Percentiles rank a stretch among this genome's conserved stretches.
phyloP scores from a whole-genome alignment of 2,888 invertebrate species.

The Rhingia rostrata region DNA sequence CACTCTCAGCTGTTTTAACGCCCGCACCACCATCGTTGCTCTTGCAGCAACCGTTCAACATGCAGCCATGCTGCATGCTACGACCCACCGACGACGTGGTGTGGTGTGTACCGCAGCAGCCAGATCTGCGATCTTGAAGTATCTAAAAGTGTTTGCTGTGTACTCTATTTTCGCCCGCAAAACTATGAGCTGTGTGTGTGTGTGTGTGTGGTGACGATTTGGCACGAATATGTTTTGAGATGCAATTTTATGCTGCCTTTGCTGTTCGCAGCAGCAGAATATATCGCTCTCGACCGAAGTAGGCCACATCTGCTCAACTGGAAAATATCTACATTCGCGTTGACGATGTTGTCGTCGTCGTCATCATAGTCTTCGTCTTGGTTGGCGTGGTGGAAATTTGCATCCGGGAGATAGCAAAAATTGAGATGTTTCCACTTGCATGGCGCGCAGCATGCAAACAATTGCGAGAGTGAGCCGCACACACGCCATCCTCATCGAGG shows the following conservation, averaged over 20 bases:
- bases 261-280: slow-evolving; percentile 21
- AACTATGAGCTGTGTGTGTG: slow-evolving; percentile 43
- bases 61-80: slow-evolving; percentile 37
- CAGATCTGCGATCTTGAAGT: slow-evolving; percentile 25
- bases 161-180: slow-evolving; percentile 58
- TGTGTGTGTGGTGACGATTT: slow-evolving; percentile 69
- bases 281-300: slow-evolving; percentile 41
- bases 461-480: slow-evolving; percentile 2
- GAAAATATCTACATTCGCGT: slow-evolving; percentile 64
- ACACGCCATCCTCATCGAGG: neutral
- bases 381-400: slow-evolving; percentile 45
- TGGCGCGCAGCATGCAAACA: slow-evolving; percentile 6
- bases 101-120: slow-evolving; percentile 9
- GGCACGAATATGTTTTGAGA: slow-evolving; percentile 67
- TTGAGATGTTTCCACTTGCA: slow-evolving; percentile 62
- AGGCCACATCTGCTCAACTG: slow-evolving; percentile 73
- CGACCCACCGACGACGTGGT: neutral
- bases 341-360: slow-evolving; percentile 42
- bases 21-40: slow-evolving; percentile 42
- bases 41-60: slow-evolving; percentile 25
- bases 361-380: slow-evolving; percentile 34
- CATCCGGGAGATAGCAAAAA: slow-evolving; percentile 61
- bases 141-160: slow-evolving; percentile 57
- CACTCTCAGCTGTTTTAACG: slow-evolving; percentile 66
- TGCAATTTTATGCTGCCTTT: slow-evolving; percentile 67